Conservation (phyloP, 2,888 invertebrate species). For the Muschampia staudingeri region DNA sequence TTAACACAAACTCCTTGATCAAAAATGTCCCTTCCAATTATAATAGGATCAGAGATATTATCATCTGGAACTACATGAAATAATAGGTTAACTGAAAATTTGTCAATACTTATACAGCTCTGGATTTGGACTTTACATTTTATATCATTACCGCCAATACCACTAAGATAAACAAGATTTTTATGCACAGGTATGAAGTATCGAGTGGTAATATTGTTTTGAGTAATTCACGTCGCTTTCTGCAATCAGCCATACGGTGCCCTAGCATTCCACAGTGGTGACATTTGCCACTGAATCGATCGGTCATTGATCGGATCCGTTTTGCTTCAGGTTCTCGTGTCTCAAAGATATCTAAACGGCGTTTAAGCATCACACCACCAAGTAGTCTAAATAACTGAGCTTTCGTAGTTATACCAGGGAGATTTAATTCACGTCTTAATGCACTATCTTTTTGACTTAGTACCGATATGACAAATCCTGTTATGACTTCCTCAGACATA, state of each 20-base stretch:
- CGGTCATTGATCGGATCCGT: slow-evolving; percentile 25
- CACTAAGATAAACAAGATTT: slow-evolving; percentile 62
- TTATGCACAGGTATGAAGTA: slow-evolving; percentile 33
- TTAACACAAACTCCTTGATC: slow-evolving; percentile 44
- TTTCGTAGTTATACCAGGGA: slow-evolving; percentile 51
- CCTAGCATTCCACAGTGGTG: slow-evolving; percentile 29
- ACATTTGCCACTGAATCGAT: slow-evolving; percentile 35
- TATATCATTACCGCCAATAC: slow-evolving; percentile 62
- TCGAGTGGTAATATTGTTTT: no score
- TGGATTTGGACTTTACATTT: slow-evolving; percentile 39
- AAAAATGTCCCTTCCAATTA: slow-evolving; percentile 59
- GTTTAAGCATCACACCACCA: slow-evolving; percentile 58
- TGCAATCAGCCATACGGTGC: no score
- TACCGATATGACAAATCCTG: not conserved
- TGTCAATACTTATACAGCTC: slow-evolving; percentile 28
- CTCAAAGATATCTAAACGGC: slow-evolving; percentile 44
- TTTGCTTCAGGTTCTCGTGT: slow-evolving; percentile 28
- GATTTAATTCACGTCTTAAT: slow-evolving; percentile 62
- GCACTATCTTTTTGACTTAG: slow-evolving; percentile 18
- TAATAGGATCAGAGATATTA: slow-evolving; percentile 34
- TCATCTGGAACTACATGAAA: slow-evolving; percentile 55
- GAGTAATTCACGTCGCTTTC: no score
- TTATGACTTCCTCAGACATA: slow-evolving; percentile 11
- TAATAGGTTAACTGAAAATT: slow-evolving; percentile 23
- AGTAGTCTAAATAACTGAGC: slow-evolving; percentile 65